A percentile compares a stretch with the other conserved stretches of the same genome.
phyloP scores from a whole-genome alignment of 2,797 vertebrate genomes.

The Poecile montanus region DNA sequence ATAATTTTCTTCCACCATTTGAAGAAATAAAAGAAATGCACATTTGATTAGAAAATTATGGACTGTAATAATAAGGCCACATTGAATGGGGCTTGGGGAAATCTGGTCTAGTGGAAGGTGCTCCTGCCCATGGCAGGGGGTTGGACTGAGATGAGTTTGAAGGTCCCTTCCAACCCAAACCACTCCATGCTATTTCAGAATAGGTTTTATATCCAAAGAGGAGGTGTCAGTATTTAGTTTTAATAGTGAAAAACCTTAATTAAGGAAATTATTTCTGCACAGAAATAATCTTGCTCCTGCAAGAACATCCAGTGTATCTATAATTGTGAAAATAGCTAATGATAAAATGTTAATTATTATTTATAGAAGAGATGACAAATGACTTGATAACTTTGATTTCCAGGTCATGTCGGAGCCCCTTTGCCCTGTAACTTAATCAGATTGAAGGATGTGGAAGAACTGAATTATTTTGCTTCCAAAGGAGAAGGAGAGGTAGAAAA shows the following conservation, averaged over 20 bases:
- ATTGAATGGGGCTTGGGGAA: neutral
- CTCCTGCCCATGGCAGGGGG: neutral
- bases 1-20: neutral
- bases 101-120: neutral
- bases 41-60: neutral
- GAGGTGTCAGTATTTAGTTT: neutral
- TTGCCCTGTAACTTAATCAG: conserved; percentile 96
- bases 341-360: neutral
- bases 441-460: conserved; percentile 92
- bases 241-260: neutral
- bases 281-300: neutral
- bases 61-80: neutral
- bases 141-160: neutral
- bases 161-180: neutral
- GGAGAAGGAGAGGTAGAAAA: conserved; percentile 92
- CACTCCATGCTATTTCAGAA: neutral
- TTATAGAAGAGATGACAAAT: conserved; percentile 4
- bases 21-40: neutral
- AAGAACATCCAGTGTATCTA: neutral
- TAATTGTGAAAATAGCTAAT: neutral
- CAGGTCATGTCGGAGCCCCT: conserved; percentile 96
- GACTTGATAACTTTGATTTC: conserved; percentile 56
- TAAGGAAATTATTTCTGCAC: neutral
- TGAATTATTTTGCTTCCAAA: conserved; percentile 95
- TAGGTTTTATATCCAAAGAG: neutral